A percentile compares a stretch with the other conserved stretches of the same genome.
Conservation (phyloP, 2,797 vertebrate species). For the Malacoctenus gilli region DNA sequence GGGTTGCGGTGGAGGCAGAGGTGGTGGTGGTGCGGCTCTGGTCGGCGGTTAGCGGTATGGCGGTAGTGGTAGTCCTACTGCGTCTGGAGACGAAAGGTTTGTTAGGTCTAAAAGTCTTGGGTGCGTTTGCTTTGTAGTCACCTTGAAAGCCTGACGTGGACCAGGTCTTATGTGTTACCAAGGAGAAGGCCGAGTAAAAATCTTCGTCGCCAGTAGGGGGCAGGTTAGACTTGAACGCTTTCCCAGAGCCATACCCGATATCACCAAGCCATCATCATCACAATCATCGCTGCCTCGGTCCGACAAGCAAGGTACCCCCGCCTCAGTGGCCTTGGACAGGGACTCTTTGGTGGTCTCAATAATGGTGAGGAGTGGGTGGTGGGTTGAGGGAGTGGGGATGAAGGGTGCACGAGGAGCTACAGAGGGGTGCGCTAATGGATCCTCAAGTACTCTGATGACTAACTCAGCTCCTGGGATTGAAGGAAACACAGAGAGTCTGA, state of each 20-base stretch:
- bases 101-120: constrained; percentile 99
- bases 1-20: constrained; percentile 92
- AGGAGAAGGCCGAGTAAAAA: constrained; percentile 99
- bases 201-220: constrained; percentile 99
- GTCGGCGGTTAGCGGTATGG: constrained; percentile 94
- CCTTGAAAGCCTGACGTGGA: constrained; percentile 99
- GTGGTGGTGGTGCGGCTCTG: constrained; percentile 95
- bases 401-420: constrained; percentile 96
- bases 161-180: constrained; percentile 99
- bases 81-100: constrained; percentile 96
- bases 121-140: constrained; percentile 97
- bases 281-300: constrained; percentile 99
- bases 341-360: constrained; percentile 99
- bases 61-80: constrained; percentile 95
- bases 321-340: constrained; percentile 98
- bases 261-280: constrained; percentile 99
- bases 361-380: constrained; percentile 98
- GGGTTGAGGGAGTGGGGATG: constrained; percentile 96
- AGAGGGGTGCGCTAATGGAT: constrained; percentile 95
- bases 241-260: constrained; percentile 99
- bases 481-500: constrained; percentile 72
- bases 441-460: constrained; percentile 97
- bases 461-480: constrained; percentile 96
- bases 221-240: constrained; percentile 99
- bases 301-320: constrained; percentile 99